Evolutionary conservation across 2,888 invertebrate genomes (phyloP), one percentile per base, ranked within the genome.

Genomic region (Aphidoletes aphidimyza): DNA sequence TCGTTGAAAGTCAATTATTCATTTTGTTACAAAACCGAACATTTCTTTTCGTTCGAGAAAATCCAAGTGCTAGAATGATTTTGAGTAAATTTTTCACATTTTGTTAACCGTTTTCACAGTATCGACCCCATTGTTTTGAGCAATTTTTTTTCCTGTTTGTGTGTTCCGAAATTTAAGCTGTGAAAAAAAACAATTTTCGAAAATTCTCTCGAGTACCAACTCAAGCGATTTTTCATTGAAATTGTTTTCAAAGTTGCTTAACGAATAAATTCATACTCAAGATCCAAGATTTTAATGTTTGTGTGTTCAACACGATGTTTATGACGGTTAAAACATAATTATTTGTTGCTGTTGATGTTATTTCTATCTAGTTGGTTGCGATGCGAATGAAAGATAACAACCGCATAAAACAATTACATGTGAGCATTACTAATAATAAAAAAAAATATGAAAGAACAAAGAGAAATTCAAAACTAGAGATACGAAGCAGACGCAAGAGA

Each of bases 391-490:
- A 54, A n/a, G n/a, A n/a, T n/a, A n/a, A n/a, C n/a, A 54, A 54
- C 26, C 22, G 11, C 1, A 26, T 54, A 54, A 54, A 54, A 54
- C 54, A 54, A 54, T 54, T 54, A 26, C 26, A 14, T 69, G 69
- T 69, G 17, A 26, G 69, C 22, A 69, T n/a, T n/a, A n/a, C n/a
- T n/a, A n/a, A n/a, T n/a, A 69, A 69, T n/a, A 69, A 30, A 69
- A 69, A 34, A 14, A 69, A n/a, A n/a, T n/a, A n/a, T n/a, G n/a
- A n/a, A n/a, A 69, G 69, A 69, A 69, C 69, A 34, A 30, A 69
- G 26, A 69, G 30, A 69, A 69, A 69, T 69, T n/a, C 2, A 30
- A 69, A 30, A 69, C n/a, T 30, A 5, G 26, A 5, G n/a, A n/a
- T n/a, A n/a, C n/a, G n/a, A n/a, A n/a, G n/a, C n/a, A n/a, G n/a